These are phyloP conservation scores for Elephantulus edwardii DNA, from an alignment of 2,113 vertebrate species.

Conservation along the genomic window DNA sequence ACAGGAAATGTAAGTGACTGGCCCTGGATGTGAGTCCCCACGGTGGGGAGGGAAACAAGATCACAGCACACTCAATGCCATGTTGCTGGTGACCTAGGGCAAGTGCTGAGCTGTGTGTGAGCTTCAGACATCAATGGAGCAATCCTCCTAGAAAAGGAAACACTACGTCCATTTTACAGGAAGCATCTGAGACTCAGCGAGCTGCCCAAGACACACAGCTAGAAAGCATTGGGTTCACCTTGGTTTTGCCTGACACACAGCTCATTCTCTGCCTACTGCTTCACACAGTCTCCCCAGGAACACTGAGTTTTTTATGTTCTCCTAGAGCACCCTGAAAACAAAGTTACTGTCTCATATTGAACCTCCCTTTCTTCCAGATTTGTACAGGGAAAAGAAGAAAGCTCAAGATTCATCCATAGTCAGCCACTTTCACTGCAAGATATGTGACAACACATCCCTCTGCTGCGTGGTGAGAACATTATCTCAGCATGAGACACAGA, in stretches of 20 bases:
- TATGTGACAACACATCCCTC: background rate
- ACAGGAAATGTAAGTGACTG: background rate
- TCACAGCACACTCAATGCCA: background rate
- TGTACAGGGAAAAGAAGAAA: background rate
- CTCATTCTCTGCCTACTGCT: background rate
- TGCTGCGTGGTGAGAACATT: background rate
- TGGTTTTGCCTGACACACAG: fast-evolving
- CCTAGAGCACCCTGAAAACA: background rate
- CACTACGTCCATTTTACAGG: background rate
- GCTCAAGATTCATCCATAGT: too few species aligned
- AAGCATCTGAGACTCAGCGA: background rate
- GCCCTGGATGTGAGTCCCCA: background rate
- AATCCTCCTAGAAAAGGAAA: background rate
- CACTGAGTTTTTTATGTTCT: background rate
- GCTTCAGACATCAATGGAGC: background rate
- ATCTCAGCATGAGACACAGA: background rate
- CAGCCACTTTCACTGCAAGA: background rate
- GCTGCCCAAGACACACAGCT: background rate
- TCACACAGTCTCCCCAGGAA: background rate
- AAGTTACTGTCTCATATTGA: background rate
- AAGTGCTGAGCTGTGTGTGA: fast-evolving
- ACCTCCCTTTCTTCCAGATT: background rate
- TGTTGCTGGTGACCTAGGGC: too few species aligned
- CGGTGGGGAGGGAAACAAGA: background rate
- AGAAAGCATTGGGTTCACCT: background rate